Conservation (phyloP, 2,888 invertebrate genomes). For the Caenorhabditis doughertyi region DNA sequence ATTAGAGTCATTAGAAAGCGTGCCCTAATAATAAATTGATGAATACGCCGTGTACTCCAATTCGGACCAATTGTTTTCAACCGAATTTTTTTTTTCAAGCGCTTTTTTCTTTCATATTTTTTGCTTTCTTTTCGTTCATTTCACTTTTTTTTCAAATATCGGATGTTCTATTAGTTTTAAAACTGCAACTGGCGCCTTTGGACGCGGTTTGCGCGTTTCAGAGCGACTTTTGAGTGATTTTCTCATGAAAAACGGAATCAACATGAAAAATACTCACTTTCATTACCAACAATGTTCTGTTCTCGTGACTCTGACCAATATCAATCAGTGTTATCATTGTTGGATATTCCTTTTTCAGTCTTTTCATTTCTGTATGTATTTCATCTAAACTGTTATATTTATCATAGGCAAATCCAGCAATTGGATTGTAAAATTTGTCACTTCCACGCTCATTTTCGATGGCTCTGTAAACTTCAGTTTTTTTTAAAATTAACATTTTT, state of each 20-base stretch:
- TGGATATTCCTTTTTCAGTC: slow-evolving; percentile 75
- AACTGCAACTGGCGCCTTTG: too few relatives aligned
- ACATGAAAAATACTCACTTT: slow-evolving; percentile 61
- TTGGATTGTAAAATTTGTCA: slow-evolving; percentile 65
- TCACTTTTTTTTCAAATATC: too few relatives aligned
- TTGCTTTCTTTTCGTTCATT: too few relatives aligned
- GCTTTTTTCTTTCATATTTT: too few relatives aligned
- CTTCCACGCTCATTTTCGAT: slow-evolving; percentile 73
- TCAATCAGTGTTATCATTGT: slow-evolving; percentile 80
- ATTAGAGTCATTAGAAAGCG: too few relatives aligned
- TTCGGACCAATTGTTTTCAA: too few relatives aligned
- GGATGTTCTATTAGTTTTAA: too few relatives aligned
- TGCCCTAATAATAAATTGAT: too few relatives aligned
- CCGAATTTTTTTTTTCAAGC: too few relatives aligned
- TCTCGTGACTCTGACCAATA: slow-evolving; percentile 81
- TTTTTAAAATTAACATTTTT: too few relatives aligned
- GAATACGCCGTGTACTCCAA: too few relatives aligned
- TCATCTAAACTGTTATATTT: slow-evolving; percentile 74
- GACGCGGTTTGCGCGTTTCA: too few relatives aligned
- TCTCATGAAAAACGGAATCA: not conserved
- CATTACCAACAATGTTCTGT: slow-evolving; percentile 75
- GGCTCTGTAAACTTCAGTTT: slow-evolving; percentile 68
- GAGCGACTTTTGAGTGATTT: not conserved
- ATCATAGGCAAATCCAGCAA: slow-evolving; percentile 73
- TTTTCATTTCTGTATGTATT: slow-evolving; percentile 69